Conservation (phyloP, 2,888 invertebrate species). For the Yponomeuta plumbellus region DNA sequence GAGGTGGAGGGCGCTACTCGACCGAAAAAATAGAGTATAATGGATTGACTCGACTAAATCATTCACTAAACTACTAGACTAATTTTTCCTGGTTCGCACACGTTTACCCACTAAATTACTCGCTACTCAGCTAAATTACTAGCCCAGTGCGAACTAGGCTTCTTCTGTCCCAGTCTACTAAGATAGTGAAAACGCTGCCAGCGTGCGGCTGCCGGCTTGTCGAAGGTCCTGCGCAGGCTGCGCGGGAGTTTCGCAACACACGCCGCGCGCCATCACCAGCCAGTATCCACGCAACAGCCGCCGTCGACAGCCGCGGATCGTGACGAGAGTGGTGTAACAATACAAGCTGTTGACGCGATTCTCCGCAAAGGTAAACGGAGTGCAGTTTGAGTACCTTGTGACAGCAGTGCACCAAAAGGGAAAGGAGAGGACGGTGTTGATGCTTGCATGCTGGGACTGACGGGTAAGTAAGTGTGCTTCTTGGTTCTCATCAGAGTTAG, state of each 20-base stretch:
- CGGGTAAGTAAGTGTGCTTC: neutral
- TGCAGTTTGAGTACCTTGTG: neutral
- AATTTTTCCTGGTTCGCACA: too few species aligned
- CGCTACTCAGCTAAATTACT: too few species aligned
- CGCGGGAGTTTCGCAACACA: neutral
- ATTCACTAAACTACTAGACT: too few species aligned
- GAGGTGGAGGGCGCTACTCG: too few species aligned
- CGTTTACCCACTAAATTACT: too few species aligned
- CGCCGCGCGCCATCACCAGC: neutral
- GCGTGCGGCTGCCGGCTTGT: neutral
- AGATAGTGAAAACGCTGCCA: too few species aligned
- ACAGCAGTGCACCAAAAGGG: neutral
- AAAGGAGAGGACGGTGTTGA: neutral
- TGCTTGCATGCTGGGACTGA: neutral
- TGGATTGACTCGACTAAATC: too few species aligned
- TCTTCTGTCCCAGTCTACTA: too few species aligned
- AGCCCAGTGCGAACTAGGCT: too few species aligned
- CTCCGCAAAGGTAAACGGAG: neutral
- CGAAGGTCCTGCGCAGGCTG: neutral
- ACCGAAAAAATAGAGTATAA: too few species aligned
- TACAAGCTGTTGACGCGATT: neutral
- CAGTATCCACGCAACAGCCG: neutral
- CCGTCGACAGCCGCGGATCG: neutral
- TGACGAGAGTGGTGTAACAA: neutral
- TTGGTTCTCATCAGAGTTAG: too few species aligned